These are phyloP conservation scores for Diaphora mendica DNA, from an alignment of 2,888 invertebrate species.

Conservation along the genomic window DNA sequence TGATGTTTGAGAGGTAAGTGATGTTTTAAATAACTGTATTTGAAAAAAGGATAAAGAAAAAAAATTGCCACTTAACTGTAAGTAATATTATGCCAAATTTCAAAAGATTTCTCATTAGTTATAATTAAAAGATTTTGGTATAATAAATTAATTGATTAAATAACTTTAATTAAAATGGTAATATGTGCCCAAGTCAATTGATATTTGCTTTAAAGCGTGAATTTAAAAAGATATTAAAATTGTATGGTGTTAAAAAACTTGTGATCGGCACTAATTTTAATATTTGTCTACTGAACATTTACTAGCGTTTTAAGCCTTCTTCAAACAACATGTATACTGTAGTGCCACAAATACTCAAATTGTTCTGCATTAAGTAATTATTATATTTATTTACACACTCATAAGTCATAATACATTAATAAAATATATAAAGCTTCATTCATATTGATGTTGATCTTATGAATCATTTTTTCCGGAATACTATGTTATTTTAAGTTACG, in stretches of 20 bases:
- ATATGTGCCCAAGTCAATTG: slow-evolving; percentile 64
- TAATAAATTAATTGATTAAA: too few species aligned
- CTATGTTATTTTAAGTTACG: too few species aligned
- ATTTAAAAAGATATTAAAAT: slow-evolving; percentile 22
- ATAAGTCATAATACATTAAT: background rate
- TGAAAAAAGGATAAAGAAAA: background rate
- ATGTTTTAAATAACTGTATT: background rate
- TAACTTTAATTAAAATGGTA: slow-evolving; percentile 54
- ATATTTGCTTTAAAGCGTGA: slow-evolving; percentile 43
- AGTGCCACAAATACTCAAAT: background rate
- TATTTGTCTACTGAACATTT: slow-evolving; percentile 1
- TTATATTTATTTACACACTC: background rate
- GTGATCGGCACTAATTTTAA: slow-evolving; percentile 28
- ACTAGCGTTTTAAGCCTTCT: background rate
- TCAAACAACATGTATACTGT: background rate
- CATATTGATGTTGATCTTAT: too few species aligned
- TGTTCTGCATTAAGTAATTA: background rate
- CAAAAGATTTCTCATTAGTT: too few species aligned
- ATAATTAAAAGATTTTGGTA: too few species aligned
- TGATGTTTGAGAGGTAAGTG: slow-evolving; percentile 83
- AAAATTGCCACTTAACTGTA: background rate
- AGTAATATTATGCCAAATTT: too few species aligned
- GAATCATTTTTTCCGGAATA: too few species aligned
- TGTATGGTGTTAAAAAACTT: slow-evolving; percentile 18
- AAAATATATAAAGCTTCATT: background rate